Evolutionary conservation across 2,888 invertebrate genomes (phyloP).

Genomic region (Aphrophora alni): DNA sequence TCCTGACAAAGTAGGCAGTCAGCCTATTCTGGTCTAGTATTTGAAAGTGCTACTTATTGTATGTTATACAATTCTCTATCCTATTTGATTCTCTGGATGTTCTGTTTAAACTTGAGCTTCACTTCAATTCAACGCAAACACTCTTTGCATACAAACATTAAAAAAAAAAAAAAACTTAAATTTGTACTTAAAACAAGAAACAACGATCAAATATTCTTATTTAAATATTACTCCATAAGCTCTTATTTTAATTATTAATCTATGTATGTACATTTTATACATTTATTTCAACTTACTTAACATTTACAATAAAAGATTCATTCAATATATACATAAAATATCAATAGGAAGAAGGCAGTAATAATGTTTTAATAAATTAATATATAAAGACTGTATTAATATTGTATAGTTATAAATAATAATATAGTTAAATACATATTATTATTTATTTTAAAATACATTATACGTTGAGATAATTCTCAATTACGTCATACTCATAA

Average conservation of each 20-base stretch:
- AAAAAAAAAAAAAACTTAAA: no score
- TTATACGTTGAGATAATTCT: neutral
- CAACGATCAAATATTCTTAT: neutral
- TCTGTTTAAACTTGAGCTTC: no score
- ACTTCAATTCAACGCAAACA: no score
- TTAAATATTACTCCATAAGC: neutral
- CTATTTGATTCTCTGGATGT: no score
- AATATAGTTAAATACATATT: neutral
- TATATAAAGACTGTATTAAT: neutral
- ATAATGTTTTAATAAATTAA: neutral
- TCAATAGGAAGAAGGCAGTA: neutral
- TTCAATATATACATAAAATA: neutral
- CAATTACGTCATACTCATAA: neutral
- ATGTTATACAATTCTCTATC: no score
- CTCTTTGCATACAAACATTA: no score
- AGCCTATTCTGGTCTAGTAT: no score
- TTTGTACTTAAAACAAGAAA: no score
- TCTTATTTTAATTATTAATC: neutral
- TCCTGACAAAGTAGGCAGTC: no score
- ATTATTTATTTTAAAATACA: neutral
- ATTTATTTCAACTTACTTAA: neutral
- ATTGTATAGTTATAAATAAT: neutral
- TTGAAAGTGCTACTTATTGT: no score
- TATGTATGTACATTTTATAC: neutral
- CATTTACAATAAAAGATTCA: neutral